Conservation (phyloP, 2,113 vertebrate genomes). For the Python bivittatus region DNA sequence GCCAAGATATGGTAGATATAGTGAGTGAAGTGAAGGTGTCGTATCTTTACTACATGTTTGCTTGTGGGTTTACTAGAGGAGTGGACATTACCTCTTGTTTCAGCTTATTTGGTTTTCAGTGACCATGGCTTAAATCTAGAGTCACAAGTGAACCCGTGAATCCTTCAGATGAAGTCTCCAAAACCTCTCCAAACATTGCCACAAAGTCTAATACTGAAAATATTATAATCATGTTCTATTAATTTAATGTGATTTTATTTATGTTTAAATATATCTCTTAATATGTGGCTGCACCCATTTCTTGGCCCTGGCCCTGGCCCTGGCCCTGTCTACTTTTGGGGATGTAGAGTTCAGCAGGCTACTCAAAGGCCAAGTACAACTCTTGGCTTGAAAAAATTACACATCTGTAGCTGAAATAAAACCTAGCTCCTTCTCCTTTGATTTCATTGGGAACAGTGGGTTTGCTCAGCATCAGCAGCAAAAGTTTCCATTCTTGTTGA, state of each 20-base stretch:
- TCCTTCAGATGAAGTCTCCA: no score
- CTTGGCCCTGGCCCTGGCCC: not conserved
- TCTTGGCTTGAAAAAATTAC: not conserved
- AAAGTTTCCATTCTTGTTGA: not conserved
- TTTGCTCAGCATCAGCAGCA: not conserved
- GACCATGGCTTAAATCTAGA: no score
- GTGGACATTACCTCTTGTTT: not conserved
- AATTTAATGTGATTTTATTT: not conserved
- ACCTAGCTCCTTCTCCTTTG: not conserved
- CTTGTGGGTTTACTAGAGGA: not conserved
- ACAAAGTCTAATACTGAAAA: no score
- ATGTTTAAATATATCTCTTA: not conserved
- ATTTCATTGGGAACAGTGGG: not conserved
- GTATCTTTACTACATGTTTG: not conserved
- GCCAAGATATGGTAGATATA: not conserved
- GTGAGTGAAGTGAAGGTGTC: not conserved
- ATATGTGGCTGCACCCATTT: not conserved
- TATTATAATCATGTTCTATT: not conserved
- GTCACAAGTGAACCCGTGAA: no score
- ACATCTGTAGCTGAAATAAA: not conserved
- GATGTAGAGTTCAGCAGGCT: not conserved
- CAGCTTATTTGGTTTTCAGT: no score
- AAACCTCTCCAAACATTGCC: no score
- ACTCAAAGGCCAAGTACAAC: not conserved
- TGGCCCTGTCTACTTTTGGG: not conserved